Percentiles rank a stretch among this genome's conserved stretches.
Evolutionary conservation across 2,113 vertebrate species (phyloP).

Genomic region (Oreochromis spilurus): DNA sequence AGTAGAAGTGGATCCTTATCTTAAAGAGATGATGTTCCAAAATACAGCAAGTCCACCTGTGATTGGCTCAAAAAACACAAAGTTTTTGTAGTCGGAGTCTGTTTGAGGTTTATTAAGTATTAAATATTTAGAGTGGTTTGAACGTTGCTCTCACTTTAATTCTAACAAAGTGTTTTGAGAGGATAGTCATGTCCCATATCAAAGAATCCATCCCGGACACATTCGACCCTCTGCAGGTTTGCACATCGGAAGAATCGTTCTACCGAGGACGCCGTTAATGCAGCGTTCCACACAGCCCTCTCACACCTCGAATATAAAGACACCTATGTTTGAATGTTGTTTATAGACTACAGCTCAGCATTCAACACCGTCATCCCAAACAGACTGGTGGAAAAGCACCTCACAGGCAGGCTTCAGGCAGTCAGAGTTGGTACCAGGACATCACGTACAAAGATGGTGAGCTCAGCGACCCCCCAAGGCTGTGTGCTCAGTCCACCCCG

Average conservation of each 20-base stretch:
- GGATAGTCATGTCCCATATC: not conserved
- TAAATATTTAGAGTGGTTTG: not conserved
- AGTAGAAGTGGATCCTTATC: not conserved
- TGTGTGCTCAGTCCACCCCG: not conserved
- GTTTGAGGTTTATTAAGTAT: not conserved
- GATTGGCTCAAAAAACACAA: not conserved
- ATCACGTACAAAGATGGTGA: not conserved
- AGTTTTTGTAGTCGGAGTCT: rapidly evolving
- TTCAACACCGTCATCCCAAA: not conserved
- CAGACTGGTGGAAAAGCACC: not conserved
- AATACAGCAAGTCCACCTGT: not conserved
- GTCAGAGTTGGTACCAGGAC: not conserved
- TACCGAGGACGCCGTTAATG: not conserved
- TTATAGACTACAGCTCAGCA: not conserved
- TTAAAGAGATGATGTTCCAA: not conserved
- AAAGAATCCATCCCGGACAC: not conserved
- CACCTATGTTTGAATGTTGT: not conserved
- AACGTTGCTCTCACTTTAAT: not conserved
- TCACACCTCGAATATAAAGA: not conserved
- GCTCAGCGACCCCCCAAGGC: not conserved
- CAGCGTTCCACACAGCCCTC: not conserved
- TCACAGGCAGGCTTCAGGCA: not conserved
- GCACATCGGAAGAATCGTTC: not conserved
- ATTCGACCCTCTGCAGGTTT: not conserved
- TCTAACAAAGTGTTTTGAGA: not conserved